Evolutionary conservation across 2,113 vertebrate species (phyloP).

Genomic region (Pedionomus torquatus): DNA sequence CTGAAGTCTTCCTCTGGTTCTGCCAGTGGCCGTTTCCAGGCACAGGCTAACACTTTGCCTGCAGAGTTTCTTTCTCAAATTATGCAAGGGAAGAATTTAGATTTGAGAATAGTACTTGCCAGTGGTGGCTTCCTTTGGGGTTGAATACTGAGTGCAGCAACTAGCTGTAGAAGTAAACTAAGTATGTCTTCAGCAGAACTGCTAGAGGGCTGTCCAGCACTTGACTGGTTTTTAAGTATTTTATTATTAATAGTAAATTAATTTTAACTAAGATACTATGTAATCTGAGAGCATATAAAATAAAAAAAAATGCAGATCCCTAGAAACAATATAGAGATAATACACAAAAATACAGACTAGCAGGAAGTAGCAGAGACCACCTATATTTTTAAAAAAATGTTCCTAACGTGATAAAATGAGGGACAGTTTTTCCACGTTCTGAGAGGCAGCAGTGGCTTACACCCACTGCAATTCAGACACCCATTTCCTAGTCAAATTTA

Average conservation of each 20-base stretch:
- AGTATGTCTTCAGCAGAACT: not conserved
- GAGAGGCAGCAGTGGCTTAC: not conserved
- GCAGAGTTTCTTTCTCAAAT: not conserved
- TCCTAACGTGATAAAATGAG: not conserved
- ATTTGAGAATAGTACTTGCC: not conserved
- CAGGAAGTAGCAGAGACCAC: accelerated
- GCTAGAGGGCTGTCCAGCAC: not conserved
- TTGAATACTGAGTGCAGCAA: not conserved
- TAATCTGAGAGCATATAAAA: not conserved
- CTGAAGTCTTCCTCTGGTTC: not conserved
- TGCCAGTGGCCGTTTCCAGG: not conserved
- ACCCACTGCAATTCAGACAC: not conserved
- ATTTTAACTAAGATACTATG: not conserved
- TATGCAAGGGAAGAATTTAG: not conserved
- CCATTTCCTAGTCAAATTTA: not conserved
- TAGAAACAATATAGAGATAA: not conserved
- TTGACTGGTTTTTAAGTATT: not conserved
- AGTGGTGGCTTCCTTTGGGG: not conserved
- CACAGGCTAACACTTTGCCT: not conserved
- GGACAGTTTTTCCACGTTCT: not conserved
- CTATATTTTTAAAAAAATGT: not conserved
- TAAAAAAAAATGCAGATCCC: not conserved
- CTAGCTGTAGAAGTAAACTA: not conserved
- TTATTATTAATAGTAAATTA: not conserved
- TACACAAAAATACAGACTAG: not conserved